Evolutionary conservation across 2,888 invertebrate genomes (phyloP).

Genomic region (Lycocerus yunnanus): DNA sequence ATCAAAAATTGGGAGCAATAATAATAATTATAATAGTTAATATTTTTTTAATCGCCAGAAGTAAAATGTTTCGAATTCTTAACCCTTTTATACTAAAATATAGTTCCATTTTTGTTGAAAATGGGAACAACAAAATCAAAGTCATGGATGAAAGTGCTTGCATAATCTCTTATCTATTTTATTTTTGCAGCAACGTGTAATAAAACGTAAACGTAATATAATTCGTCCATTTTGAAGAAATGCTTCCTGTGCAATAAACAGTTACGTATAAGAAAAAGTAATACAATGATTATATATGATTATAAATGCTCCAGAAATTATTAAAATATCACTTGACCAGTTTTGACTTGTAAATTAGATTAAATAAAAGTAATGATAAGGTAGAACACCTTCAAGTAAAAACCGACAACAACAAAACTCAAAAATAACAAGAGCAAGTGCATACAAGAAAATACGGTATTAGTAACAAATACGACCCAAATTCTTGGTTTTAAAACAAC

Average conservation of each 20-base stretch:
- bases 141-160: not conserved
- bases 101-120: not conserved
- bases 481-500: not conserved
- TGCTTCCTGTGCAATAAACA: constrained; percentile 4
- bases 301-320: constrained; percentile 5
- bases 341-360: not conserved
- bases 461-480: not conserved
- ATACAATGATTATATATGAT: not conserved
- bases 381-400: not conserved
- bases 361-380: not conserved
- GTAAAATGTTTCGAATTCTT: not conserved
- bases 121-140: not conserved
- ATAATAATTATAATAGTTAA: not conserved
- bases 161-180: not conserved
- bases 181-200: not conserved
- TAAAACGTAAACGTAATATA: not conserved
- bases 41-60: not conserved
- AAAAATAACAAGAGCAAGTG: not conserved
- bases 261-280: not conserved
- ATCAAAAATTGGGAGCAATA: not conserved
- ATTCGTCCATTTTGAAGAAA: not conserved
- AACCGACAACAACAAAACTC: not conserved
- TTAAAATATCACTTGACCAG: not conserved
- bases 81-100: not conserved
- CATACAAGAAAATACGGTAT: not conserved